Evolutionary conservation across 2,113 vertebrate genomes (phyloP).

Genomic region (Prionailurus bengalensis): DNA sequence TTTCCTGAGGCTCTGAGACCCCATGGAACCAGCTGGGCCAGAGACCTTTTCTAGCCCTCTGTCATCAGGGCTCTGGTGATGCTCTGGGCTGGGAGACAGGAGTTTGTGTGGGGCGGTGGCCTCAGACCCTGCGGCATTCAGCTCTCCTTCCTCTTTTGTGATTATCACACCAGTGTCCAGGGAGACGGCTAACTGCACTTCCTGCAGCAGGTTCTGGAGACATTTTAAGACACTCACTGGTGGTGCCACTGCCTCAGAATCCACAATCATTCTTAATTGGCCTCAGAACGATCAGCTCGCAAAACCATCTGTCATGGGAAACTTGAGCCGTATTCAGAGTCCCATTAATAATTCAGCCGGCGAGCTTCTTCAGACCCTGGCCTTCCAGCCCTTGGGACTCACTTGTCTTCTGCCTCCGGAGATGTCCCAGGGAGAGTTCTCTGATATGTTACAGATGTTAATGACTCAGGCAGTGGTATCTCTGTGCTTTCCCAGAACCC

Average conservation of each 20-base stretch:
- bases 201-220: background rate
- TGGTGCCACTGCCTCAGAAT: background rate
- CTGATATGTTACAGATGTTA: background rate
- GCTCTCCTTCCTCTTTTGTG: background rate
- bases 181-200: background rate
- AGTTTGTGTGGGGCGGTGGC: background rate
- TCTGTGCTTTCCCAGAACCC: background rate
- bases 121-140: background rate
- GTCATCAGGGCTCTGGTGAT: background rate
- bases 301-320: slow-evolving; percentile 64
- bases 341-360: slow-evolving; percentile 76
- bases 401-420: slow-evolving; percentile 46
- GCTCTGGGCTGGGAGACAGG: background rate
- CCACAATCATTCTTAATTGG: slow-evolving; percentile 60
- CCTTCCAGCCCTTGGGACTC: background rate
- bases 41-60: background rate
- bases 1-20: background rate
- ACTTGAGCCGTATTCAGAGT: slow-evolving; percentile 59
- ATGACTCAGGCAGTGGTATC: background rate
- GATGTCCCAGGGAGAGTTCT: background rate
- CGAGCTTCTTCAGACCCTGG: background rate
- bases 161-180: background rate
- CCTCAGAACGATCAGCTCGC: slow-evolving; percentile 33
- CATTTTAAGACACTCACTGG: background rate
- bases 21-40: background rate